Percentiles rank a stretch among this genome's conserved stretches.
Conservation (phyloP, 2,113 vertebrate species). For the Xyrauchen texanus region DNA sequence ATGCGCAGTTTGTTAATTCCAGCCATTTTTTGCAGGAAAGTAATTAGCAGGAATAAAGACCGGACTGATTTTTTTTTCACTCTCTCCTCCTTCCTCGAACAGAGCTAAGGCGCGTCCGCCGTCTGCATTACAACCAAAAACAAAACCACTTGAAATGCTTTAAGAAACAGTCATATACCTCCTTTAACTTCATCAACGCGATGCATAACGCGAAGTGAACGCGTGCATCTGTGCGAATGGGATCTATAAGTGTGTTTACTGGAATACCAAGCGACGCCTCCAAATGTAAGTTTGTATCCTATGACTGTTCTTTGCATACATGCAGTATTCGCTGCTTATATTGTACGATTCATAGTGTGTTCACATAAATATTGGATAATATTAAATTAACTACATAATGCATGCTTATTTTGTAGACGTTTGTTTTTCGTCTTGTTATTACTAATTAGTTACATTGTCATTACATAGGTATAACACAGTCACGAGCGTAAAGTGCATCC, state of each 20-base stretch:
- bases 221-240: constrained; percentile 86
- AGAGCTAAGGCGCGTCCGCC: constrained; percentile 76
- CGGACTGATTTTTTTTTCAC: constrained; percentile 94
- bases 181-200: constrained; percentile 75
- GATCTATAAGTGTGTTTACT: constrained; percentile 85
- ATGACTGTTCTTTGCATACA: constrained; percentile 27
- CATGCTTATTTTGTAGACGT: not conserved
- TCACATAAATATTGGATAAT: not conserved
- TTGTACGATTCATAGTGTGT: not conserved
- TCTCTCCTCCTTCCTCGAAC: constrained; percentile 81
- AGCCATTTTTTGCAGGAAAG: constrained; percentile 99
- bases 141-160: constrained; percentile 78
- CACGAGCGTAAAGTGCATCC: constrained; percentile 55
- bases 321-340: not conserved
- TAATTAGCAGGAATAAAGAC: constrained; percentile 99
- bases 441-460: not conserved
- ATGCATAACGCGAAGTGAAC: constrained; percentile 80
- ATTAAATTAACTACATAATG: not conserved
- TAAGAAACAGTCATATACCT: constrained; percentile 76
- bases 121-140: constrained; percentile 82
- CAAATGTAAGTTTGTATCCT: constrained; percentile 89
- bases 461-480: not conserved
- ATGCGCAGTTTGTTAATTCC: constrained; percentile 99
- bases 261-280: constrained; percentile 83
- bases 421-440: not conserved